Percentiles rank a stretch among this genome's conserved stretches.
These are phyloP conservation scores for Ailuropoda melanoleuca DNA, from an alignment of 2,113 vertebrate species.

Conservation along the genomic window DNA sequence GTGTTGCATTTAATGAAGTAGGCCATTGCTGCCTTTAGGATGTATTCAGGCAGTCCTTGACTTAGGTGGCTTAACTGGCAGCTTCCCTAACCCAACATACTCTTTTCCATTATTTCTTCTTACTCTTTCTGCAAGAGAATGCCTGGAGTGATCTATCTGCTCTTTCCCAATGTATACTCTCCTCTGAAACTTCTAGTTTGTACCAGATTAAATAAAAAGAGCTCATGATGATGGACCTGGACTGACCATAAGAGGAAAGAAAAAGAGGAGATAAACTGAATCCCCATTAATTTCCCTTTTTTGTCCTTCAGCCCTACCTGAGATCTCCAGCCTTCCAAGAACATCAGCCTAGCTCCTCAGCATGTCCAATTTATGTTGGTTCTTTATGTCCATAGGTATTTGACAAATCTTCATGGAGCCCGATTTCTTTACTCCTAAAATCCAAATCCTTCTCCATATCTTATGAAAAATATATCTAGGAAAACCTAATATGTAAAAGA, in stretches of 20 bases:
- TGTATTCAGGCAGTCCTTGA: neutral
- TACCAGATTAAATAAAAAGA: neutral
- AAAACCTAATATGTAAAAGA: neutral
- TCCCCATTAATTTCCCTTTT: neutral
- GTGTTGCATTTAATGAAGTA: constrained; percentile 69
- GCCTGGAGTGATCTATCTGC: neutral
- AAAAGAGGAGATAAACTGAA: neutral
- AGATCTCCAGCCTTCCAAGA: neutral
- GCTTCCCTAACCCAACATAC: neutral
- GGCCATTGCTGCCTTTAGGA: constrained; percentile 55
- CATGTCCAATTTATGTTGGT: neutral
- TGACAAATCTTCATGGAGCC: neutral
- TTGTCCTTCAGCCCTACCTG: fast-evolving
- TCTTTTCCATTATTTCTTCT: neutral
- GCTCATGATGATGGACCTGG: neutral
- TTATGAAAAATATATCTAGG: neutral
- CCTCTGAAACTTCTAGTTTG: neutral
- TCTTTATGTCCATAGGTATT: neutral
- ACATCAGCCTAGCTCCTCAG: neutral
- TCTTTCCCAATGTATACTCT: neutral
- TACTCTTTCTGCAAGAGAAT: neutral
- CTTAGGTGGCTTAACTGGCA: constrained; percentile 16
- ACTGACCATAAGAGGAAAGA: neutral
- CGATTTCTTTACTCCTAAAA: neutral
- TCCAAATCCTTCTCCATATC: neutral